Conservation (phyloP, 2,113 vertebrate genomes). For the Corapipo altera region DNA sequence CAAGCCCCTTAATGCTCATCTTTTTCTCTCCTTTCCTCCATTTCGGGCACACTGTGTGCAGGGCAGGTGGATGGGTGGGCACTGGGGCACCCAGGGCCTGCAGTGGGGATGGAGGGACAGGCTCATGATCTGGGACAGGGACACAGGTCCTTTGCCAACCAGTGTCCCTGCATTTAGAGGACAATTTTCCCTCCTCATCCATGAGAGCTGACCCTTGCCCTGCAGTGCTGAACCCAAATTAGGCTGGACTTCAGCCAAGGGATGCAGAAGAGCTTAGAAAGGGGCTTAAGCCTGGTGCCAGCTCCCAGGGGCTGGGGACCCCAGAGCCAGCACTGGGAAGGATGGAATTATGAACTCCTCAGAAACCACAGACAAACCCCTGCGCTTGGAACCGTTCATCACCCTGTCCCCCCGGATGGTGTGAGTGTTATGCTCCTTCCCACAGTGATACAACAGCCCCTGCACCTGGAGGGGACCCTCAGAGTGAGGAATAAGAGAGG, state of each 20-base stretch:
- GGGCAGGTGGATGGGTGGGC: accelerated
- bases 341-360: not conserved
- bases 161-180: accelerated
- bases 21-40: not conserved
- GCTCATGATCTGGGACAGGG: not conserved
- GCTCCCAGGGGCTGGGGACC: not conserved
- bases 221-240: accelerated
- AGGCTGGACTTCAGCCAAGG: not conserved
- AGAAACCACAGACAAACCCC: not conserved
- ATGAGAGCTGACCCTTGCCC: accelerated
- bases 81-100: accelerated
- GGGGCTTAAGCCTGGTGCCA: not conserved
- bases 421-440: not conserved
- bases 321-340: accelerated
- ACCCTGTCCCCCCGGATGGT: accelerated
- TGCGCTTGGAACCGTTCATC: accelerated
- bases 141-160: not conserved
- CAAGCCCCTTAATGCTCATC: not conserved
- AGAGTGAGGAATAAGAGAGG: not conserved
- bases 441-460: accelerated
- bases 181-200: not conserved
- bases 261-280: not conserved
- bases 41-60: accelerated
- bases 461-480: not conserved
- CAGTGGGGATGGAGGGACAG: not conserved